Evolutionary conservation across 2,888 invertebrate species (phyloP).

Genomic region (Tiphia femorata): DNA sequence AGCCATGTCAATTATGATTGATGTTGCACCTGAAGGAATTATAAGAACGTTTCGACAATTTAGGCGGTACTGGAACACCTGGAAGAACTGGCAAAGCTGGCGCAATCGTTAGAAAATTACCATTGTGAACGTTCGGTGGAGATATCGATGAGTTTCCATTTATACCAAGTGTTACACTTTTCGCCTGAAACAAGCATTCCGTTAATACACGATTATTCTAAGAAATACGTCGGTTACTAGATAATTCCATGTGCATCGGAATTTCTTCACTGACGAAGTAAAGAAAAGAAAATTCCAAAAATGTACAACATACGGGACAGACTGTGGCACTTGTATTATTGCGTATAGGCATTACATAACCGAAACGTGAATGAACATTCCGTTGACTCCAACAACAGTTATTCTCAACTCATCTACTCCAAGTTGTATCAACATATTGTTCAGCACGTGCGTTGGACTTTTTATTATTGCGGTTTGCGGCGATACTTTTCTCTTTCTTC

Average conservation of each 20-base stretch:
- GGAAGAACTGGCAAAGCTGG: constrained; percentile 65
- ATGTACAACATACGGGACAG: constrained; percentile 16
- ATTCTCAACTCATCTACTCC: too few relatives aligned
- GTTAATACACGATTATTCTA: too few relatives aligned
- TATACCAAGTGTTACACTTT: constrained; percentile 51
- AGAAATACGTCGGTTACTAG: too few relatives aligned
- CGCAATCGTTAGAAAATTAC: constrained; percentile 61
- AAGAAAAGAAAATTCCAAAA: background rate
- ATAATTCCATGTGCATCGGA: too few relatives aligned
- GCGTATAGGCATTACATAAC: constrained; percentile 66
- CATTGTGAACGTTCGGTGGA: constrained; percentile 28
- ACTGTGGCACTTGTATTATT: constrained; percentile 47
- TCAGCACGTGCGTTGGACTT: constrained; percentile 34
- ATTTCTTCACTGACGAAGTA: background rate
- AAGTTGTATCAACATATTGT: too few relatives aligned
- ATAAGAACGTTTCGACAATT: constrained; percentile 58
- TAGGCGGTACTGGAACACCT: constrained; percentile 58
- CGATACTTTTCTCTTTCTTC: too few relatives aligned
- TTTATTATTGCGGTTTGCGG: constrained; percentile 62
- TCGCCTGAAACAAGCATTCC: constrained; percentile 49
- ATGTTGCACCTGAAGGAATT: constrained; percentile 63
- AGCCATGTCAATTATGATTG: constrained; percentile 7
- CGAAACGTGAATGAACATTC: constrained; percentile 27
- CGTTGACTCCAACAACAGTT: too few relatives aligned
- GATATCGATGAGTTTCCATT: constrained; percentile 52